Base-by-base conservation (phyloP, 1,140 invertebrate genomes). In the Heliconius congener region DNA sequence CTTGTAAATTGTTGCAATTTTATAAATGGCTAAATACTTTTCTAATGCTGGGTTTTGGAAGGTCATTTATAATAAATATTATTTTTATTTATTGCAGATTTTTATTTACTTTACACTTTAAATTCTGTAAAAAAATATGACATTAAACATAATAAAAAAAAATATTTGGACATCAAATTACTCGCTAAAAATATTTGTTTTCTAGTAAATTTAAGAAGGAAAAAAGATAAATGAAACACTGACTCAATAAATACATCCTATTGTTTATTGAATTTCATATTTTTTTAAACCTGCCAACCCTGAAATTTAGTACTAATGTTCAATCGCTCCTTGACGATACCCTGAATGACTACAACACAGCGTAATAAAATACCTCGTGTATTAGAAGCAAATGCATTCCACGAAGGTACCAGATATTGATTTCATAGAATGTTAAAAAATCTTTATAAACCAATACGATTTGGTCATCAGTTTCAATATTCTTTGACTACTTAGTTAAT, bases 181-280 rank as follows among this genome's bases (percentile, higher is more conserved):
- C 13, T 16, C 9, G 55, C 19, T 57, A 23, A 8, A 23, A 57
- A 19, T n/a, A n/a, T 57, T 23, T 57, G 1, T 23, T 57, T 57
- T 57, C 19, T 23, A 57, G 1, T 23, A 23, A 3, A 57, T 30
- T 66, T 30, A 30, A 16, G n/a, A 66, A 30, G 60, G n/a, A 37
- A 72, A 13, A 71, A 71, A 71, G 30, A 23, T 72, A 42, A 74
- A 74, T 74, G 5, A 74, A 74, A 74, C 73, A 74, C 55, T 42
- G 2, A 18, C 19, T 42, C 39, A n/a, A 19, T 75, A 42, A 75
- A n/a, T 70, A 76, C 57, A 71, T n/a, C 27, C 60, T 76, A 75
- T 66, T 70, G 74, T 70, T 76, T 76, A 76, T 71, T 76, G 74
- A 76, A 76, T 30, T 76, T 23, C 37, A 76, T 76, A 27, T 16